Conservation (phyloP, 2,797 vertebrate genomes). For the Sebastes melanostomus region DNA sequence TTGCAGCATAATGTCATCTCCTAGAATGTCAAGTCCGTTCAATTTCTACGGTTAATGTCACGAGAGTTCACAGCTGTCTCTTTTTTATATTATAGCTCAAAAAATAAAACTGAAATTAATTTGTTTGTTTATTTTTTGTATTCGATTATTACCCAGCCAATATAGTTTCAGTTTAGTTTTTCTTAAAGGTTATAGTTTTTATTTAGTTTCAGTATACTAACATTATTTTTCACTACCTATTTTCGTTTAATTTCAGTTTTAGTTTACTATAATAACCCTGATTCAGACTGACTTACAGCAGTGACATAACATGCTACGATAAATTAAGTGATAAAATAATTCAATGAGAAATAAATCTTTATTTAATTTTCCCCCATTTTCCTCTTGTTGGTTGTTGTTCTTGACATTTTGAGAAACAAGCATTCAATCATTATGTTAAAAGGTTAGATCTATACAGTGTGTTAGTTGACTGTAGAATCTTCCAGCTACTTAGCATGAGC, state of each 20-base stretch:
- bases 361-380: not conserved
- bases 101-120: no score
- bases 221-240: no score
- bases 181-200: no score
- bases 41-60: no score
- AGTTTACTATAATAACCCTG: not conserved
- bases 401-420: conserved; percentile 10
- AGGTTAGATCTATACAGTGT: not conserved
- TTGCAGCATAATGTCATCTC: no score
- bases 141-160: fast-evolving
- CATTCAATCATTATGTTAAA: conserved; percentile 3
- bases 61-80: no score
- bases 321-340: not conserved
- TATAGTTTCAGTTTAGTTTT: no score
- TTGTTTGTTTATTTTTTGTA: no score
- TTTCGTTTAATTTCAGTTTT: no score
- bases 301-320: not conserved
- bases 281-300: not conserved
- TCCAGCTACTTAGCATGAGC: not conserved
- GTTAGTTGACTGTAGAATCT: not conserved
- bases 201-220: no score
- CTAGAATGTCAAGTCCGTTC: no score
- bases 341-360: not conserved
- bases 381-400: not conserved
- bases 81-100: no score